phyloP scores from a whole-genome alignment of 2,888 invertebrate genomes.

The Synanthedon vespiformis region DNA sequence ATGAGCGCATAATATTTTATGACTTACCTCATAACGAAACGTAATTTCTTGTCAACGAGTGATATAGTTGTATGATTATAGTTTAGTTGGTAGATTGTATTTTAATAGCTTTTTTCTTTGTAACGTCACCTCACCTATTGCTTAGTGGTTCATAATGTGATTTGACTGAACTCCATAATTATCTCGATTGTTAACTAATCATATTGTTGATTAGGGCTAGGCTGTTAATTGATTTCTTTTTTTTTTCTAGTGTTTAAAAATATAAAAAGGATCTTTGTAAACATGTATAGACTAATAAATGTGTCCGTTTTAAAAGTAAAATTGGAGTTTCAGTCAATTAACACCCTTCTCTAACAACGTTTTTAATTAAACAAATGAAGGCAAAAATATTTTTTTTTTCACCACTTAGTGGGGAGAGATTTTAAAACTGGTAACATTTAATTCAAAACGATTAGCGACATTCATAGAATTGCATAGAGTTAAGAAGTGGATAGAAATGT shows the following conservation, averaged over 20 bases:
- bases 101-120: conserved; percentile 12
- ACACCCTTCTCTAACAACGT: conserved; percentile 63
- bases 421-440: too few species aligned
- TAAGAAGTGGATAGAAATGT: too few species aligned
- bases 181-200: conserved; percentile 26
- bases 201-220: conserved; percentile 55
- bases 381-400: too few species aligned
- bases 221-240: conserved; percentile 64
- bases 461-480: too few species aligned
- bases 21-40: conserved; percentile 34
- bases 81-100: conserved; percentile 23
- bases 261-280: conserved; percentile 53
- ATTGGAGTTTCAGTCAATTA: conserved; percentile 71
- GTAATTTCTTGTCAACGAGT: conserved; percentile 55
- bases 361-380: conserved; percentile 4
- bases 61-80: conserved; percentile 33
- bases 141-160: neutral
- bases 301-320: conserved; percentile 54
- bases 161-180: conserved; percentile 61
- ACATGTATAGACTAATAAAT: conserved; percentile 64
- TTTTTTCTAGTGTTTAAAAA: conserved; percentile 50
- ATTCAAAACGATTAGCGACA: too few species aligned
- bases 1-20: conserved; percentile 14
- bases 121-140: conserved; percentile 28
- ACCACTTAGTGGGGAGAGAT: too few species aligned